These are phyloP conservation scores for Atlantisia rogersi DNA, from an alignment of 2,113 vertebrate genomes.

Conservation along the genomic window DNA sequence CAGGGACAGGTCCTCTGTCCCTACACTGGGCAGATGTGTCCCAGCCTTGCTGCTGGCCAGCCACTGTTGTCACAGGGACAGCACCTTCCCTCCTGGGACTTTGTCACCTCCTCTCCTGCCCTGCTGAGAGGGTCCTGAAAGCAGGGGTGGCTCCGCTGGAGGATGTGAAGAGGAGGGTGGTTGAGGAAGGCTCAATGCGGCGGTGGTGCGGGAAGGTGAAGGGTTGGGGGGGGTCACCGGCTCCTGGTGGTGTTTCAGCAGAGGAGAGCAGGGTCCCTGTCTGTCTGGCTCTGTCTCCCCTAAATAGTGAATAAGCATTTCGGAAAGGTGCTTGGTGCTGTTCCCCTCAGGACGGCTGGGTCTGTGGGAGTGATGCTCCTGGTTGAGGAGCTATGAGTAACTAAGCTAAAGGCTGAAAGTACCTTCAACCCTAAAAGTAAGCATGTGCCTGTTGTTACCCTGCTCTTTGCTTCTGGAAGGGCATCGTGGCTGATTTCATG, in stretches of 20 bases:
- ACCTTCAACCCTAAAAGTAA: not conserved
- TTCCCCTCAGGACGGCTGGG: not conserved
- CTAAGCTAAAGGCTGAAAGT: not conserved
- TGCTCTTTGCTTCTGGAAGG: not conserved
- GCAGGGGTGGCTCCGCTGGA: accelerated
- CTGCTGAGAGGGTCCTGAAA: not conserved
- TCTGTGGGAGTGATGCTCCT: not conserved
- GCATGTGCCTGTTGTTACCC: not conserved
- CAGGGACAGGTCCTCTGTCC: not conserved
- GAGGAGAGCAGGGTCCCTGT: not conserved
- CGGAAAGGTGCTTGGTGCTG: not conserved
- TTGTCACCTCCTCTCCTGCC: not conserved
- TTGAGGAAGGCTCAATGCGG: not conserved
- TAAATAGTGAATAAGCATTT: not conserved
- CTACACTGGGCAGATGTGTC: accelerated
- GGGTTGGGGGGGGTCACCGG: not conserved
- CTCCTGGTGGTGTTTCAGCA: no score
- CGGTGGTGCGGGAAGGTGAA: not conserved
- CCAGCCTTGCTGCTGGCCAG: not conserved
- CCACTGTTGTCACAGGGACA: not conserved
- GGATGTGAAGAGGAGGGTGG: not conserved
- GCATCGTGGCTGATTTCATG: not conserved
- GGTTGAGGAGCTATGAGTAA: not conserved
- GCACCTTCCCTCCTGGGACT: not conserved
- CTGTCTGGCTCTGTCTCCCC: not conserved